Base-by-base conservation (phyloP, 2,113 vertebrate genomes). In the Hydrolagus affinis region DNA sequence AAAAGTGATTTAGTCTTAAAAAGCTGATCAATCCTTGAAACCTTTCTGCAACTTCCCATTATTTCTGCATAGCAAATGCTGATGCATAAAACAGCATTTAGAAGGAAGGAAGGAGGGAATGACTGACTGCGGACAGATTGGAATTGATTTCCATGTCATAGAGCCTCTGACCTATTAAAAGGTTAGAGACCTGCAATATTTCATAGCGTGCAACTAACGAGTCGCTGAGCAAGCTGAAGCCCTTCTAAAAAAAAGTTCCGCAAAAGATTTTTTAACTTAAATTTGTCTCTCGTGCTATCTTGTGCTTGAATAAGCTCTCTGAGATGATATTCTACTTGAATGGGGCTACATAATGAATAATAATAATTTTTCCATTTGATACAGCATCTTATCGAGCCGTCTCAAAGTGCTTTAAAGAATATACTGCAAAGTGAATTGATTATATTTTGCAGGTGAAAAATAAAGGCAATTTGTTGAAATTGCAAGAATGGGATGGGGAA, bases 111-210 rank as follows among this genome's bases (percentile, higher is more conserved):
- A n/a, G 60, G n/a, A 3, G 15, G 70, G n/a, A 25, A 62, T 78
- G 75, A 25, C 23, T 76, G 75, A 78, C 6, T 25, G 75, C 10
- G 8, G 57, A 23, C 9, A 62, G n/a, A 59, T 78, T 62, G 57
- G 75, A 78, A 78, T 78, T 78, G 76, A 78, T 78, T 78, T 62
- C 59, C 21, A 78, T 60, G n/a, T 23, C 25, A 30, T 44, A 60
- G 6, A 23, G 8, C 57, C 17, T 11, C 57, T 60, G 25, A 4
- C 11, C 4, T 78, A n/a, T n/a, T 25, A 62, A 78, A 78, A 78
- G 21, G n/a, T 78, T 62, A 23, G 56, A 62, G 19, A 25, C 21
- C 25, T 78, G 76, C n/a, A 62, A 14, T 56, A 78, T 78, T 78
- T 78, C 59, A 25, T 60, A 62, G 23, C 57, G 60, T 23, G 15